phyloP scores from a whole-genome alignment of 2,797 vertebrate genomes.

The Kryptopterus vitreolus region DNA sequence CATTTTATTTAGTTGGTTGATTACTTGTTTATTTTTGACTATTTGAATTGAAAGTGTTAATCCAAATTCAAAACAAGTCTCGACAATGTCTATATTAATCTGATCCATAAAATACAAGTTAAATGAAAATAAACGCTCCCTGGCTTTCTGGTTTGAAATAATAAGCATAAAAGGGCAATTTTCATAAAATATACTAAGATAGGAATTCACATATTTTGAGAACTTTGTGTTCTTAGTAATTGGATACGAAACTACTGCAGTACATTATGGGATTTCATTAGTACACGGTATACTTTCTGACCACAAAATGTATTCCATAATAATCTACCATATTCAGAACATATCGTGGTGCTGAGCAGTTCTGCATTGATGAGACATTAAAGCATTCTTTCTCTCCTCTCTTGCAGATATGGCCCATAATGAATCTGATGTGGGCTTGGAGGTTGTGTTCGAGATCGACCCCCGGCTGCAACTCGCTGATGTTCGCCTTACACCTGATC shows the following conservation, averaged over 20 bases:
- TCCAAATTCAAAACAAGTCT: background rate
- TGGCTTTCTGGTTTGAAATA: background rate
- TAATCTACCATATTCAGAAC: background rate
- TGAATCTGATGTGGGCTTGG: constrained; percentile 67
- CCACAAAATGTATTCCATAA: background rate
- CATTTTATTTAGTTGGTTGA: background rate
- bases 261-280: constrained; percentile 3
- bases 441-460: constrained; percentile 70
- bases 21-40: background rate
- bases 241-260: background rate
- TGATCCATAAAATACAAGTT: constrained; percentile 1
- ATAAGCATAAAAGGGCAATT: background rate
- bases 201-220: background rate
- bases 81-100: background rate
- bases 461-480: constrained; percentile 60
- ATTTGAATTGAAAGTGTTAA: background rate
- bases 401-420: constrained; percentile 69
- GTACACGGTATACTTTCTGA: background rate
- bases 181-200: background rate
- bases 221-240: background rate
- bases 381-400: constrained; percentile 37
- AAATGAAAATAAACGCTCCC: background rate
- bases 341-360: constrained; percentile 6
- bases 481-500: constrained; percentile 50
- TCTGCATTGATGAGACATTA: constrained; percentile 27